Base-by-base conservation (phyloP, 2,113 vertebrate genomes). In the Eretmodus cyanostictus region DNA sequence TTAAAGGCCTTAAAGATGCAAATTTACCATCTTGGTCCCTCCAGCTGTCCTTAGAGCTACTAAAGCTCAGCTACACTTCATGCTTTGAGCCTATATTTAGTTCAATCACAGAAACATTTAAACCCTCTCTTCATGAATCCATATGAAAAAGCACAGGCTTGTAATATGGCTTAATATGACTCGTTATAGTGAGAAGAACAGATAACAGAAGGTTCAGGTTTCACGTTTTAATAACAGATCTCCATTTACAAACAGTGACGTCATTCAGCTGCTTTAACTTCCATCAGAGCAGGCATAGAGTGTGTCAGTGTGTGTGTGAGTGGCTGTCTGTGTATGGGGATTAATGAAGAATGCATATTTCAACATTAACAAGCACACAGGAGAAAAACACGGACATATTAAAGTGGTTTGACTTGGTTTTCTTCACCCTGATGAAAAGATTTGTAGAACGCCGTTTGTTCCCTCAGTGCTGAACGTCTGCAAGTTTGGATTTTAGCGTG, bases 221-320 rank as follows among this genome's bases (percentile, higher is more conserved):
- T 78, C 73, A 78, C 27, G 3, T 78, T 78, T 78, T 78, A 78
- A 78, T 78, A 78, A 78, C 73, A 78, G 73, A 49, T n/a, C 73
- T 51, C 16, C 73, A 78, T 78, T 78, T 78, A 78, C 73, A 78
- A 78, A 78, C 45, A 51, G 73, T 34, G 73, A 78, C 73, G 45
- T 51, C 73, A 78, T 34, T 78, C 73, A 31, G 16, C 73, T 78
- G 73, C 73, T 78, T 78, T 78, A 51, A 78, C 73, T 51, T 78
- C 73, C 45, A 78, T 29, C 73, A 51, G 45, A 51, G 73, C 73
- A 78, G 73, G 27, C 27, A 13, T 51, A 51, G 40, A 10, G 38
- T 17, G 38, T 71, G 63, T 40, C 1, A 1, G 19, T 24, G 63
- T 68, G n/a, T 14, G 63, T 3, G 63, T 1, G n/a, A 0, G 34